These are phyloP conservation scores for Tenebrio molitor DNA, from an alignment of 1,140 invertebrate genomes.

Conservation along the genomic window DNA sequence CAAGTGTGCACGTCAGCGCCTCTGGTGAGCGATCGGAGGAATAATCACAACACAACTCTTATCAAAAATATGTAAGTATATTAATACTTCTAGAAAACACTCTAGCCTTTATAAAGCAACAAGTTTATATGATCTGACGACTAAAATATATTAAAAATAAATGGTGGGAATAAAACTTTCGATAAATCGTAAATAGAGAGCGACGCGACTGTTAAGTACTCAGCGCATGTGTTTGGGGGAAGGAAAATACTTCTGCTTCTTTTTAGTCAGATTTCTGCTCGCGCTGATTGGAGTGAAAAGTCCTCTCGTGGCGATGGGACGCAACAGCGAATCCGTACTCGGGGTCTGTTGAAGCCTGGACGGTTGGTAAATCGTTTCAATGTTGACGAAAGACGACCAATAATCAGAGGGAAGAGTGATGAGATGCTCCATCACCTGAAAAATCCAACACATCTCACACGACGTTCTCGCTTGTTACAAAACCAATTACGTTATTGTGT, in stretches of 20 bases:
- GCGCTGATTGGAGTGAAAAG: background rate
- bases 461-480: no score
- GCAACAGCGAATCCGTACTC: slow-evolving; percentile 70
- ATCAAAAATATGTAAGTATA: no score
- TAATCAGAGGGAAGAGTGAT: slow-evolving; percentile 76
- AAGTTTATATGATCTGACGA: no score
- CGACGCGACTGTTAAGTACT: no score
- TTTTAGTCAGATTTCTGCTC: background rate
- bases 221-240: slow-evolving; percentile 7
- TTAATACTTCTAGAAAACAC: no score
- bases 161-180: no score
- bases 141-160: slow-evolving; percentile 13
- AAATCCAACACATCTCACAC: no score
- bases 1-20: no score
- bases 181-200: no score
- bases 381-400: slow-evolving; percentile 75
- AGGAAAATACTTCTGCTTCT: slow-evolving; percentile 31
- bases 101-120: no score
- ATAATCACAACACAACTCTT: no score
- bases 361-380: slow-evolving; percentile 61
- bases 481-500: slow-evolving; percentile 70
- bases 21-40: no score
- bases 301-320: background rate
- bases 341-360: slow-evolving; percentile 69
- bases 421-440: slow-evolving; percentile 76